Percentiles rank a stretch among this genome's conserved stretches.
phyloP scores from a whole-genome alignment of 2,113 vertebrate species.

The Malaclemys terrapin region DNA sequence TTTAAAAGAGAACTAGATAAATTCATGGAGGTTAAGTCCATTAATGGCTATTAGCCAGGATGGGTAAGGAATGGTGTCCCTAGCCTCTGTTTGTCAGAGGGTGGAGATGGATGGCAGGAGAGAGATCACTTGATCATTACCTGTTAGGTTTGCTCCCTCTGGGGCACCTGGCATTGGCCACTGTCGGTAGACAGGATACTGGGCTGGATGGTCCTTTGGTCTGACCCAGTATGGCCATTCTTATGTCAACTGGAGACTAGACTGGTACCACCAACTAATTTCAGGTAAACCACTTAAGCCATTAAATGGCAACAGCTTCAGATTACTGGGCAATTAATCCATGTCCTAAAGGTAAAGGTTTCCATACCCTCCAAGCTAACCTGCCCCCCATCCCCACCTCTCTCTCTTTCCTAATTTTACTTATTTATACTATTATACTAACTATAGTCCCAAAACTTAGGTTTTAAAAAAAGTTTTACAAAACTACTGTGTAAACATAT shows the following conservation, averaged over 20 bases:
- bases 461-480: conserved; percentile 5
- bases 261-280: conserved; percentile 9
- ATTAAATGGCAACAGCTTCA: background rate
- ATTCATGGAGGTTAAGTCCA: no score
- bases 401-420: background rate
- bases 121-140: no score
- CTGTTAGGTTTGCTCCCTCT: no score
- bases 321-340: background rate
- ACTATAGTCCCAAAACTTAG: background rate
- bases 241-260: background rate
- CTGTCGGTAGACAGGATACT: no score
- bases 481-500: background rate
- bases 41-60: no score
- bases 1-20: no score
- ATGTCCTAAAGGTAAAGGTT: background rate
- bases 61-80: no score
- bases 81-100: no score
- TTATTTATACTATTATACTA: background rate
- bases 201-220: no score
- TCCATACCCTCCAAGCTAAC: background rate
- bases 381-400: background rate
- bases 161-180: no score
- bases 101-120: no score
- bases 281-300: background rate
- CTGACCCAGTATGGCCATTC: no score